Evolutionary conservation across 1,140 invertebrate species (phyloP), one percentile per base, ranked within the genome.

Genomic region (Stenopsyche tienmushanensis): DNA sequence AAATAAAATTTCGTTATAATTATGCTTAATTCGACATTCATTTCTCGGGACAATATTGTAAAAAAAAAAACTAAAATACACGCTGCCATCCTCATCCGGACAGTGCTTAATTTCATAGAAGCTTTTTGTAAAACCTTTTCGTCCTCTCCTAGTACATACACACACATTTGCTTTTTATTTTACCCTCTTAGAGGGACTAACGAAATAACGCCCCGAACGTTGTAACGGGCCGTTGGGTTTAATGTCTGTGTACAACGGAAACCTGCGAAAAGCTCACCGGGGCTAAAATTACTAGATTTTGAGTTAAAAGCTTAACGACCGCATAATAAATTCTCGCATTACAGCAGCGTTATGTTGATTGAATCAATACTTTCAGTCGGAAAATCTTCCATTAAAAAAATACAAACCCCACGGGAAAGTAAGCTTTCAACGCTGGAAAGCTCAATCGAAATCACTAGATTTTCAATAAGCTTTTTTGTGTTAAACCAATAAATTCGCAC

Each of bases 151-250:
- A n/a, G n/a, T n/a, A n/a, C n/a, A n/a, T n/a, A n/a, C n/a, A n/a
- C n/a, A n/a, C n/a, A n/a, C n/a, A n/a, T n/a, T n/a, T n/a, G n/a
- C 13, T 34, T 13, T 13, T 34, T 34, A 9, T 20, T 17, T 52
- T 18, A 3, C 49, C 49, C 49, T 18, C 5, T 25, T 21, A 23
- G 18, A 17, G 9, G 15, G 3, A 52, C 49, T 52, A 23, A 23
- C 25, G 7, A 52, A 52, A 52, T 20, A 52, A 52, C 13, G 18
- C 25, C n/a, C n/a, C 13, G 25, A 52, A 52, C 21, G 7, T 52
- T 34, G 29, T 34, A 34, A 34, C 29, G 29, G 29, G 13, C 29
- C 29, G 29, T 34, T 34, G 29, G 29, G 29, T 34, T 34, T 34
- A 34, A 34, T 34, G 29, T 34, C 29, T 34, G 29, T 34, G 13